phyloP scores from a whole-genome alignment of 1,140 invertebrate genomes.

The Drosophila kikkawai region DNA sequence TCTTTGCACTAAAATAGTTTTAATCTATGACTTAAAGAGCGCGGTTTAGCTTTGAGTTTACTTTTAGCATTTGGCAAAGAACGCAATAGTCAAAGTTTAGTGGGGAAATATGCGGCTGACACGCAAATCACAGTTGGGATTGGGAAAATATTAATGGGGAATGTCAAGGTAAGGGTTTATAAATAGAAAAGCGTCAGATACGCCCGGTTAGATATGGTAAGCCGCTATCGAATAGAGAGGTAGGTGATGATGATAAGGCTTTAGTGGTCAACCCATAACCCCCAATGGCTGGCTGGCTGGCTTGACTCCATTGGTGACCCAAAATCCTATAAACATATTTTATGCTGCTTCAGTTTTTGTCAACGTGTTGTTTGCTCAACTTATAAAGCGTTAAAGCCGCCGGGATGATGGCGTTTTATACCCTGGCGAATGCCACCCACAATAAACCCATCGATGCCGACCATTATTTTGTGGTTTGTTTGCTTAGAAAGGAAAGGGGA shows the following conservation, averaged over 20 bases:
- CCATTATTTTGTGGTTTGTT: slow-evolving; percentile 72
- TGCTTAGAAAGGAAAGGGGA: slow-evolving; percentile 10
- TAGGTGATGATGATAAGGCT: slow-evolving; percentile 26
- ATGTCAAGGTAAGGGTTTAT: slow-evolving; percentile 54
- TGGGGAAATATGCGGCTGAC: slow-evolving; percentile 24
- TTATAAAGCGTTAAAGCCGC: slow-evolving; percentile 67
- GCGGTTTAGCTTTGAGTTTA: not conserved
- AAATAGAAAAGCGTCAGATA: slow-evolving; percentile 45
- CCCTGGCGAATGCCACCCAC: slow-evolving; percentile 51
- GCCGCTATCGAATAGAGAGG: not conserved
- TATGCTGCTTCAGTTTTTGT: slow-evolving; percentile 71
- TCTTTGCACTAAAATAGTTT: slow-evolving; percentile 20
- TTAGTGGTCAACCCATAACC: slow-evolving; percentile 12
- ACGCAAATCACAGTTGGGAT: slow-evolving; percentile 43
- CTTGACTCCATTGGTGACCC: slow-evolving; percentile 11
- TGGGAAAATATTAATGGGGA: slow-evolving; percentile 29
- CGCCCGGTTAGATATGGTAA: not conserved
- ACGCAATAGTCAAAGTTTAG: slow-evolving; percentile 33
- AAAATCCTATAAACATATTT: slow-evolving; percentile 70
- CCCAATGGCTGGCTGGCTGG: not conserved
- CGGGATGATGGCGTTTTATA: slow-evolving; percentile 32
- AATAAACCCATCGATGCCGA: slow-evolving; percentile 19
- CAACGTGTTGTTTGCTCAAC: slow-evolving; percentile 68
- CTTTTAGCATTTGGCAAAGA: slow-evolving; percentile 14
- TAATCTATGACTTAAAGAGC: slow-evolving; percentile 33